Evolutionary conservation across 2,797 vertebrate genomes (phyloP), one percentile per base, ranked within the genome.

Genomic region (Melanotaenia maccullochi): DNA sequence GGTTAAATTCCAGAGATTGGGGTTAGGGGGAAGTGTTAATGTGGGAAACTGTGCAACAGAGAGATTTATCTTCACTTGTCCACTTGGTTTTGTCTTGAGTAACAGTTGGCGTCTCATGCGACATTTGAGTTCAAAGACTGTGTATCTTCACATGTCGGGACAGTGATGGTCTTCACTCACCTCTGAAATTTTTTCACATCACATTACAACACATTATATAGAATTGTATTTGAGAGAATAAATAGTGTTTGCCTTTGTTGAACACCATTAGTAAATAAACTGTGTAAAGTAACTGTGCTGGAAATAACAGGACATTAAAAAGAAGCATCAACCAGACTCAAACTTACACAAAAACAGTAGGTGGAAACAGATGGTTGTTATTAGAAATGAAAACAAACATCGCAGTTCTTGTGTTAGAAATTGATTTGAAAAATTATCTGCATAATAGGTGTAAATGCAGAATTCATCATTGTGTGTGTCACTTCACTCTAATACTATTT

Each of bases 31-130:
- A 74, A 49, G 84, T 79, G 87, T 85, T 87, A 91, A 89, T 91
- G 89, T 91, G 90, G 76, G 85, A 90, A 91, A 90, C 68, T 80
- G 81, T 92, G 87, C 85, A 75, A 75, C 78, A 69, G 65, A 81
- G 86, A 90, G 87, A 90, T 92, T 85, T 73, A 83, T 88, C 82
- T 72, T 65, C 77, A 55, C 79, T 90, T 75, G 70, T 84, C 55
- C 75, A 18, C 68, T 78, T 60, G 73, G 76, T 85, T 88, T 74
- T 73, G 78, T 84, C 73, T 79, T 68, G 76, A 78, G 73, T 78
- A 58, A 70, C 85, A 86, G 79, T 81, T 84, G 84, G 82, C 35
- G 60, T 85, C 81, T 87, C 84, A 72, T 83, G 87, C 76, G 76
- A 79, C 72, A 82, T 88, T 83, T 86, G 65, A 57, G 70, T 76